phyloP scores from a whole-genome alignment of 2,797 vertebrate species.

The Chelonia mydas region DNA sequence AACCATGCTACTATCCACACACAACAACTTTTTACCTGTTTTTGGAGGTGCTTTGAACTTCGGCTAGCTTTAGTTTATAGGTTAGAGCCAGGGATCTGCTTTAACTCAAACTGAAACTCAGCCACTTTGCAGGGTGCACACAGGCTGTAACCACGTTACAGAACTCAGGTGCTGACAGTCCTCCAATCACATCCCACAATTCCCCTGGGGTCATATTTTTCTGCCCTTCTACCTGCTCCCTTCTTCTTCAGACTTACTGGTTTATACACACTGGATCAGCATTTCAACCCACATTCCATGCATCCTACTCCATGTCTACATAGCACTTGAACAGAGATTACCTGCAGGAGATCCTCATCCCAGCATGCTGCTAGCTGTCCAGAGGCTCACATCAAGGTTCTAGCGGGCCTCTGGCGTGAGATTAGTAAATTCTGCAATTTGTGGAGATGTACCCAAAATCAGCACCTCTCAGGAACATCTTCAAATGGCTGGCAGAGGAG shows the following conservation, averaged over 20 bases:
- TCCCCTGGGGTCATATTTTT: not conserved
- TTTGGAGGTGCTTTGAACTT: not conserved
- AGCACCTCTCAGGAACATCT: not conserved
- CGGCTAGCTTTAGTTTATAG: not conserved
- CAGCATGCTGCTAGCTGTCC: not conserved
- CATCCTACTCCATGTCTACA: not conserved
- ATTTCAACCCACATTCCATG: not conserved
- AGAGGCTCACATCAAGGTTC: not conserved
- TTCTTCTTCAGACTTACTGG: not conserved
- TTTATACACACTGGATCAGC: not conserved
- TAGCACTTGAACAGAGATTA: not conserved
- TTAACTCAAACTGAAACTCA: not conserved
- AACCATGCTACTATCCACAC: not conserved
- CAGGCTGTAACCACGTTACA: not conserved
- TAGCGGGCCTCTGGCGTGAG: not conserved
- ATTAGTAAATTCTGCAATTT: not conserved
- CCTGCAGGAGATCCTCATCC: not conserved
- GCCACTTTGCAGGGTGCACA: not conserved
- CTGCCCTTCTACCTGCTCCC: no score
- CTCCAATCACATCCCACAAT: not conserved
- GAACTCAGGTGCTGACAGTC: not conserved
- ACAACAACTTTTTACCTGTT: not conserved
- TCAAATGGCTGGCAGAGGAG: not conserved
- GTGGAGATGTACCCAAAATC: not conserved
- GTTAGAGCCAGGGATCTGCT: not conserved